phyloP scores from a whole-genome alignment of 2,113 vertebrate genomes.

The Noturus placidus region DNA sequence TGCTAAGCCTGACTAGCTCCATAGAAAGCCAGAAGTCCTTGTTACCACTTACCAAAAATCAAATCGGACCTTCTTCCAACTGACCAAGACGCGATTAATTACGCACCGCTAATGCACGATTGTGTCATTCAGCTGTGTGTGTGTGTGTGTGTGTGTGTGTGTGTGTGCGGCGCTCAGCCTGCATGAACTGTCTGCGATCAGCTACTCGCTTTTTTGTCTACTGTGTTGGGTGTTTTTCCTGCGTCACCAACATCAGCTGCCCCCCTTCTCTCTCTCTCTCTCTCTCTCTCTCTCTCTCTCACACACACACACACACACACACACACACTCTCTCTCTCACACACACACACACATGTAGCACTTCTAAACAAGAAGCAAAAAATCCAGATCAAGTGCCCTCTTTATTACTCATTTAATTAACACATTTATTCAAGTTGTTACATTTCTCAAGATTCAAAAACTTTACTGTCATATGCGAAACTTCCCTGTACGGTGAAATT shows the following conservation, averaged over 20 bases:
- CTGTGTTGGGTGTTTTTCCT: conserved; percentile 85
- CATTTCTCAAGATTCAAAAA: background rate
- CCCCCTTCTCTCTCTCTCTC: conserved; percentile 63
- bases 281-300: conserved; percentile 64
- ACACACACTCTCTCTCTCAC: background rate
- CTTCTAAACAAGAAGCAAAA: background rate
- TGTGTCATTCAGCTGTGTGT: conserved; percentile 32
- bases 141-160: conserved; percentile 4
- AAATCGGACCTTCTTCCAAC: conserved; percentile 46
- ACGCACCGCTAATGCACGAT: conserved; percentile 19
- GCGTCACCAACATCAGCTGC: conserved; percentile 80
- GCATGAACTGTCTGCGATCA: conserved; percentile 33
- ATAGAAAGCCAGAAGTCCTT: conserved; percentile 8
- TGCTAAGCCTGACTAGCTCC: conserved; percentile 43
- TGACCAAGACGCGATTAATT: conserved; percentile 31
- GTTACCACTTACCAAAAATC: conserved; percentile 50
- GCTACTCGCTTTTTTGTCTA: conserved; percentile 60
- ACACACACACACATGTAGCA: no score
- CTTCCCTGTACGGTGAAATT: background rate
- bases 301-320: background rate
- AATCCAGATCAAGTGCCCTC: background rate
- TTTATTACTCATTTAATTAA: background rate
- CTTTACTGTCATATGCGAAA: background rate
- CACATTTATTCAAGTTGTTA: background rate
- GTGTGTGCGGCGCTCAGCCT: conserved; percentile 20